Conservation (phyloP, 1,140 invertebrate genomes). For the Drosophila arawakana region DNA sequence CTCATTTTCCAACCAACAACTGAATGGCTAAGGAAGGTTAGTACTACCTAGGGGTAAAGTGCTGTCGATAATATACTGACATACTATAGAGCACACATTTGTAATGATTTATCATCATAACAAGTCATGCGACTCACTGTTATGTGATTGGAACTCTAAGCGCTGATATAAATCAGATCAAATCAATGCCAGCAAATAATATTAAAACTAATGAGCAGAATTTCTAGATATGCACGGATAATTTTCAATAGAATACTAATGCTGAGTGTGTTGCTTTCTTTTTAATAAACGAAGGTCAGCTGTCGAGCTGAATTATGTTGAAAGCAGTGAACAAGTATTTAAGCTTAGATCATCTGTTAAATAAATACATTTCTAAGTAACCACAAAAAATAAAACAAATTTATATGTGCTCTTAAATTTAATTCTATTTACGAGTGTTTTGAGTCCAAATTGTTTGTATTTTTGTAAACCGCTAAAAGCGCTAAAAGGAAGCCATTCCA, state of each 20-base stretch:
- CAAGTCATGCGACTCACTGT: slow-evolving; percentile 11
- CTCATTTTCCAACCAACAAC: slow-evolving; percentile 31
- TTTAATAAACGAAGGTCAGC: too few species aligned
- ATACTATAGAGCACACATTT: neutral
- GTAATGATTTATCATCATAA: slow-evolving; percentile 26
- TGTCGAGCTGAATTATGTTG: too few species aligned
- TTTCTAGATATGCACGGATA: neutral
- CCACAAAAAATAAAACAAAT: too few species aligned
- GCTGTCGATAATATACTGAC: neutral
- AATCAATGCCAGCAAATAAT: slow-evolving; percentile 1
- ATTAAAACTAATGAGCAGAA: slow-evolving; percentile 14
- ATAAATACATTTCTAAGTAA: too few species aligned
- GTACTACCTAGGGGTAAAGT: neutral
- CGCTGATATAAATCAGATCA: neutral
- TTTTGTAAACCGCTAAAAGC: too few species aligned
- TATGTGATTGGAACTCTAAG: slow-evolving; percentile 13
- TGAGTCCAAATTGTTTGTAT: too few species aligned
- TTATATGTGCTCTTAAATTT: too few species aligned
- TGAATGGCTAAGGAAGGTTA: neutral
- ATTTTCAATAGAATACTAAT: neutral
- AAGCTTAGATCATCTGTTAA: too few species aligned
- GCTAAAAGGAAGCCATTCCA: neutral
- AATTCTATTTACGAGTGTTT: too few species aligned
- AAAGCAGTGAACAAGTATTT: too few species aligned
- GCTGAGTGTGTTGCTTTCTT: too few species aligned